Conservation (phyloP, 2,888 invertebrate species). For the Ormyrus thymus region DNA sequence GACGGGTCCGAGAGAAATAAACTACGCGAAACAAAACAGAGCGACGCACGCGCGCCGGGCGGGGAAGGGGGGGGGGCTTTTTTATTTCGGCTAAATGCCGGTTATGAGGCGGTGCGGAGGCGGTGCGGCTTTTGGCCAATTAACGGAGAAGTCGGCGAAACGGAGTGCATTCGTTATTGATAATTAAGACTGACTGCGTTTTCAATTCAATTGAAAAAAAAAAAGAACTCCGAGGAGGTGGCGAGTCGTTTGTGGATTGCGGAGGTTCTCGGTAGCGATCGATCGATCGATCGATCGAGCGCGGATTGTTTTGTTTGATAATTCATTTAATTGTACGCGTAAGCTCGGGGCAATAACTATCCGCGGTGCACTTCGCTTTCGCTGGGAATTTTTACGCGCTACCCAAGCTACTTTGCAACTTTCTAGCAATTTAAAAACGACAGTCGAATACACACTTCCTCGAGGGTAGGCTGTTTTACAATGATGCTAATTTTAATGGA, state of each 20-base stretch:
- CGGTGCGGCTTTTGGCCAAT: neutral
- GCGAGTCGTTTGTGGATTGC: neutral
- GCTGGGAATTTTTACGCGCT: constrained; percentile 3
- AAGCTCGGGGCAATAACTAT: neutral
- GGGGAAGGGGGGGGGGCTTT: neutral
- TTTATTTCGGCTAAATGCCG: constrained; percentile 5
- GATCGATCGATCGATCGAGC: no score
- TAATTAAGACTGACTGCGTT: neutral
- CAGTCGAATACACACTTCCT: neutral
- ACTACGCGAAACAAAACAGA: neutral
- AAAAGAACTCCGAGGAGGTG: neutral
- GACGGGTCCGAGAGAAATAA: neutral
- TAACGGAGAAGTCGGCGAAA: neutral
- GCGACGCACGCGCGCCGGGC: neutral
- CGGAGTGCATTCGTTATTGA: constrained; percentile 21
- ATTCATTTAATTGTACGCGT: neutral
- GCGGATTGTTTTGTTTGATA: constrained; percentile 2
- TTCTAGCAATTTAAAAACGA: constrained; percentile 29
- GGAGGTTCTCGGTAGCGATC: no score
- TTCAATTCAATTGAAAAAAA: constrained; percentile 20
- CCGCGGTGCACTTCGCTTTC: constrained; percentile 1
- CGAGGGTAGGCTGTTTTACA: neutral
- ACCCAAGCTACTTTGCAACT: constrained; percentile 26
- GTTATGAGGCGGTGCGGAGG: no score
- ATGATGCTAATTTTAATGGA: neutral